Evolutionary conservation across 2,113 vertebrate genomes (phyloP), one percentile per base, ranked within the genome.

Genomic region (Pedionomus torquatus): DNA sequence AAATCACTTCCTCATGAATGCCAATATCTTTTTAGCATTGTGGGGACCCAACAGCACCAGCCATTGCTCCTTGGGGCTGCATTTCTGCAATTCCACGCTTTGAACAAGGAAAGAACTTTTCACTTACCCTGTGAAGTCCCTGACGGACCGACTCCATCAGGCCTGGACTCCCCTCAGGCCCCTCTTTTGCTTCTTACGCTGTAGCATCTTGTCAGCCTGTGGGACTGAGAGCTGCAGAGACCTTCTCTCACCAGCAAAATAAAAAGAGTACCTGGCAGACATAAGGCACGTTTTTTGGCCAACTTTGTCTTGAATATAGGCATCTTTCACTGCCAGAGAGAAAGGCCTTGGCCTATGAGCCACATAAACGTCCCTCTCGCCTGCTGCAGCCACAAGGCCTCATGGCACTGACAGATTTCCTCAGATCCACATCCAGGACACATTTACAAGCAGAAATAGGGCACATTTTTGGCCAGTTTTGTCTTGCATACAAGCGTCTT

Each of bases 31-130:
- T 13, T 60, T 5, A 44, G 26, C 52, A 26, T 8, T 1, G 4
- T 1, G 0, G 46, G 26, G 25, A 33, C n/a, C 14, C 0, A 1
- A 21, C 49, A 43, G 48, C 5, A 65, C 6, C 64, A 60, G 71
- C 35, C 19, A 10, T 35, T 5, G 7, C 26, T 66, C 35, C 57
- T 43, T 31, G n/a, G 70, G 49, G n/a, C 43, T 60, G 35, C 39
- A 10, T 31, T 52, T 65, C 84, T 49, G 6, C 14, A 6, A 43
- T 9, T 0, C 9, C 57, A 68, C 30, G 7, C 11, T 31, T 39
- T 19, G 63, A 72, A 41, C 4, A 33, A 1, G 1, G 28, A 48
- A 79, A 63, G 31, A 35, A 39, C 46, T 72, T 91, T 77, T 61
- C 76, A 68, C 68, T 72, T 48, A 69, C 52, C 66, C 71, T n/a